These are phyloP conservation scores for Cochlearius cochlearius DNA, from an alignment of 2,113 vertebrate species.

Conservation along the genomic window DNA sequence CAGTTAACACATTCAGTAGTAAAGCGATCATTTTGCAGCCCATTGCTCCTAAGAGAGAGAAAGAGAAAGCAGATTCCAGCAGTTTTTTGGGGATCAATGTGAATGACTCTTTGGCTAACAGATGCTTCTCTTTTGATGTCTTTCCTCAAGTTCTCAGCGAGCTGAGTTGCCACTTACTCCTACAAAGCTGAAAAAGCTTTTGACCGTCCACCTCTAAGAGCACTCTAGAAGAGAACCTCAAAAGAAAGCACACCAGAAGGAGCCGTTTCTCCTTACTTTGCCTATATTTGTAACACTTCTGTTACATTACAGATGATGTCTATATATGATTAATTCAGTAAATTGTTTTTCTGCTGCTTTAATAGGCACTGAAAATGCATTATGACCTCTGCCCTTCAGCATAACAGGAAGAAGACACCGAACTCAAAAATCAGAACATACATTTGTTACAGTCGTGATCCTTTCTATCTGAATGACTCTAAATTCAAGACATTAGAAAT, in stretches of 20 bases:
- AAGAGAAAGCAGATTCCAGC: background rate
- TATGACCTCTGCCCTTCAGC: background rate
- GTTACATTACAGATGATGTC: background rate
- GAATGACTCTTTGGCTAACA: background rate
- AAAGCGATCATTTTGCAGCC: background rate
- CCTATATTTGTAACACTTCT: background rate
- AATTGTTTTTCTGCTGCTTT: background rate
- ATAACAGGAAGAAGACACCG: background rate
- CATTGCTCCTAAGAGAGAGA: background rate
- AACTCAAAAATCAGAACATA: conserved; percentile 10
- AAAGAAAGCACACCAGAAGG: background rate
- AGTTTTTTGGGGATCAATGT: background rate
- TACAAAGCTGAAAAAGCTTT: background rate
- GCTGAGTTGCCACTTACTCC: background rate
- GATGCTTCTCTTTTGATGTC: background rate
- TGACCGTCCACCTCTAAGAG: background rate
- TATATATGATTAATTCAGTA: background rate
- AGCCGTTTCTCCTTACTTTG: background rate
- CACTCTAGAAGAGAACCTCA: background rate
- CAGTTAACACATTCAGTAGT: background rate
- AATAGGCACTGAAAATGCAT: background rate
- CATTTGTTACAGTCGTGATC: conserved; percentile 12
- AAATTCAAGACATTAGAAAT: conserved; percentile 8
- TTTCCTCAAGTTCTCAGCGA: background rate
- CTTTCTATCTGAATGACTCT: conserved; percentile 13